Evolutionary conservation across 2,797 vertebrate species (phyloP), one percentile per base, ranked within the genome.

Genomic region (Paedocypris micromegethes): DNA sequence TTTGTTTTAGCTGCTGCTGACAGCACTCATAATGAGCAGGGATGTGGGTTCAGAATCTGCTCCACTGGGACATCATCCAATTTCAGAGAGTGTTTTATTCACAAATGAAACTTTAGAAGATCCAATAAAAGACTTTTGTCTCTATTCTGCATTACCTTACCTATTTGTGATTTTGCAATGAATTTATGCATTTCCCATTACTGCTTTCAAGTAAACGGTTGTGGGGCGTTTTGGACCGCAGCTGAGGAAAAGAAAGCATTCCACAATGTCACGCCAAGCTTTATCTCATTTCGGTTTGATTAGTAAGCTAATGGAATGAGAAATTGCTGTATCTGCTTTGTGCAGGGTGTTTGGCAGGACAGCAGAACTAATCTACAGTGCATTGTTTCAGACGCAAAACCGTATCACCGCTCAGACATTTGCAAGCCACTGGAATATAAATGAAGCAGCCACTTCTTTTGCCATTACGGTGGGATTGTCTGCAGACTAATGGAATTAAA

Each of bases 301-400:
- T 85, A 86, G 72, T 68, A 73, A 75, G 65, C 46, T 85, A 85
- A 85, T 83, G 77, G 77, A 77, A 87, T 80, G 82, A 83, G 77
- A 83, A 84, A 87, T 79, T 72, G 76, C 68, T 78, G 78, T 77
- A 79, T 74, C 60, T 74, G 66, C 53, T 60, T 75, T 57, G 72
- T 51, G 57, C 38, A 23, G 5, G 37, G 46, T 23, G 3, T 41
- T 42, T 57, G 41, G 60, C 3, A 43, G 3, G 55, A 54, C 51
- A 42, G 44, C 63, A 65, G 53, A 9, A 66, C 71, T 50, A 43
- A 79, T 85, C 78, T 83, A 75, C 75, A 77, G 39, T 6, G 70
- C 62, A 68, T 73, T 68, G 72, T 72, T 66, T 73, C 9, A 66
- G 57, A 66, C 65, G 38, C 5, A 59, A 68, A 72, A 55, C 48